phyloP scores from a whole-genome alignment of 2,113 vertebrate genomes.

The Plestiodon gilberti region DNA sequence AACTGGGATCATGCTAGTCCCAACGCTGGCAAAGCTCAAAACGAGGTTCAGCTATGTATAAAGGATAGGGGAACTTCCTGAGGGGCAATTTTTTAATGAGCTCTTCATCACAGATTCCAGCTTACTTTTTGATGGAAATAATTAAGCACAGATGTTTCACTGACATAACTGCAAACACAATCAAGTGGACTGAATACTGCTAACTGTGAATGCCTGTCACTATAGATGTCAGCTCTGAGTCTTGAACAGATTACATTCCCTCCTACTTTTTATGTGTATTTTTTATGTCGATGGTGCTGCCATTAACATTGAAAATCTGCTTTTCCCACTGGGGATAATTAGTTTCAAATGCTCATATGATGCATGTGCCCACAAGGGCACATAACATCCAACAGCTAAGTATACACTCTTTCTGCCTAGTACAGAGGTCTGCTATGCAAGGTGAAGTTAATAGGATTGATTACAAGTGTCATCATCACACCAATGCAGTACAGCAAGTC shows the following conservation, averaged over 20 bases:
- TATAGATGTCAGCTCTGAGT: background rate
- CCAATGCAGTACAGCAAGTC: too few relatives aligned
- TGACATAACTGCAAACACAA: background rate
- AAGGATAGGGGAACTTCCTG: background rate
- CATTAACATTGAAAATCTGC: slow-evolving; percentile 15
- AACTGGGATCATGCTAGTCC: background rate
- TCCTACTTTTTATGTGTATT: too few relatives aligned
- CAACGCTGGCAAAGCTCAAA: background rate
- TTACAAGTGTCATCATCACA: background rate
- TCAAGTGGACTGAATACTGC: background rate
- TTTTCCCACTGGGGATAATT: slow-evolving; percentile 38
- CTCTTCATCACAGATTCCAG: background rate
- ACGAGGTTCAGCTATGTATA: background rate
- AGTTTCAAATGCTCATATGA: slow-evolving; percentile 20
- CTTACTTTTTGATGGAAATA: background rate
- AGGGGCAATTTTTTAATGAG: background rate
- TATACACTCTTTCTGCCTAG: too few relatives aligned
- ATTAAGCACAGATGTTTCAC: background rate
- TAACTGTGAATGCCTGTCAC: background rate
- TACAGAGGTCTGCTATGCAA: too few relatives aligned
- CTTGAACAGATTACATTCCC: background rate
- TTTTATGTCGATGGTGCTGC: background rate
- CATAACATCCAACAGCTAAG: too few relatives aligned
- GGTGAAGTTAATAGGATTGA: too few relatives aligned
- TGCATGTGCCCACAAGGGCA: too few relatives aligned